Evolutionary conservation across 2,113 vertebrate genomes (phyloP).

Genomic region (Erythrocercus mccallii): DNA sequence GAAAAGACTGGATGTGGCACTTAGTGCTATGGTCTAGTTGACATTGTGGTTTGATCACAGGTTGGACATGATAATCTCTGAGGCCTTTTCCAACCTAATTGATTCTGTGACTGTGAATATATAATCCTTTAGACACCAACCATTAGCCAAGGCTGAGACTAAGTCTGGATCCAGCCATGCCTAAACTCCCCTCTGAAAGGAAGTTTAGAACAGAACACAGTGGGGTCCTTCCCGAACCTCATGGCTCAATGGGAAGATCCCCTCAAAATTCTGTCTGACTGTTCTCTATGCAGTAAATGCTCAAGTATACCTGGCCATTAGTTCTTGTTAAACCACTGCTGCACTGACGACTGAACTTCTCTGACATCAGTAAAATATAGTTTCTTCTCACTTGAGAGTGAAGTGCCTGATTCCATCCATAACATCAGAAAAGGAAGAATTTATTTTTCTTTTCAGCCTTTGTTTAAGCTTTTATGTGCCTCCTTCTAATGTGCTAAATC

Average conservation of each 20-base stretch:
- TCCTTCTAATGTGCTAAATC: background rate
- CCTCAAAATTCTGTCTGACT: background rate
- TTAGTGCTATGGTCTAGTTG: background rate
- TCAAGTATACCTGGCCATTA: background rate
- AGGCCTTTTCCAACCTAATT: background rate
- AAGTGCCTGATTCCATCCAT: background rate
- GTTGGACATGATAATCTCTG: background rate
- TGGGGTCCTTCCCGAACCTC: background rate
- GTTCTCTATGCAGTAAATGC: background rate
- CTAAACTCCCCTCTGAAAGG: background rate
- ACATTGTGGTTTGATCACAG: background rate
- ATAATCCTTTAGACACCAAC: background rate
- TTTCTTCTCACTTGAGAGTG: background rate
- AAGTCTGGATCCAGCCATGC: background rate
- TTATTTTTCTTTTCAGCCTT: background rate
- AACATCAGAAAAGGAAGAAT: background rate
- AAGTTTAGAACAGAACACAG: background rate
- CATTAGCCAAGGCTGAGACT: background rate
- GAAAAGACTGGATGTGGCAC: background rate
- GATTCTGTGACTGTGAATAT: background rate
- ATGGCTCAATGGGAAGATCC: background rate
- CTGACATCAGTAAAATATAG: background rate
- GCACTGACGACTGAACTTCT: background rate
- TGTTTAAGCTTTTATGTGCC: background rate
- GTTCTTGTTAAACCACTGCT: background rate